Conservation (phyloP, 2,113 vertebrate species). For the Nothoprocta perdicaria region DNA sequence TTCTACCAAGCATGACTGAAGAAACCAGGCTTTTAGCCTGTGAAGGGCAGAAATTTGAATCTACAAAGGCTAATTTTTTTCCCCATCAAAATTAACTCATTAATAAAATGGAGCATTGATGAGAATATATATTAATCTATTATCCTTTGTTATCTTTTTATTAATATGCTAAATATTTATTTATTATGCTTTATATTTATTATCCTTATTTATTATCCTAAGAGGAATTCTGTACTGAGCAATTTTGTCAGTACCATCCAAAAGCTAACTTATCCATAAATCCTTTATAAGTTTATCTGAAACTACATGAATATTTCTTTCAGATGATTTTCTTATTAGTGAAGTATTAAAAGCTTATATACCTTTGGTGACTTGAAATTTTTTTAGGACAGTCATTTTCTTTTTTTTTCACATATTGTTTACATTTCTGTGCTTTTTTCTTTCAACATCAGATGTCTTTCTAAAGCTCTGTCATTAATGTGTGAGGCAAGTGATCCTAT, state of each 20-base stretch:
- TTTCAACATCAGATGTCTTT: not conserved
- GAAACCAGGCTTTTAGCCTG: not conserved
- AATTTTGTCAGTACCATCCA: not conserved
- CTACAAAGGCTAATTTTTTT: not conserved
- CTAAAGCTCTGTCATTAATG: not conserved
- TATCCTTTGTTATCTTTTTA: too few relatives aligned
- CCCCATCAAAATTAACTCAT: not conserved
- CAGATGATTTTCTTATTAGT: not conserved
- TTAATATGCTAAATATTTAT: too few relatives aligned
- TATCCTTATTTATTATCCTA: not conserved
- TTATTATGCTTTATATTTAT: not conserved
- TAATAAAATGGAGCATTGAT: not conserved
- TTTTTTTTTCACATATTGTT: not conserved
- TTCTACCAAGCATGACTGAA: not conserved
- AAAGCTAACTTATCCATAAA: not conserved
- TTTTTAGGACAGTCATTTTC: not conserved
- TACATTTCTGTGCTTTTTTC: not conserved
- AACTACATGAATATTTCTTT: not conserved
- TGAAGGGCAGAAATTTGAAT: not conserved
- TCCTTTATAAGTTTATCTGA: not conserved
- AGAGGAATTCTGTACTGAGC: not conserved
- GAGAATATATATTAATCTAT: not conserved
- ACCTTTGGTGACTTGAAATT: not conserved
- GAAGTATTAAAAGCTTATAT: not conserved
- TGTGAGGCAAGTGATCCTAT: not conserved